Base-by-base conservation (phyloP, 1,140 invertebrate genomes). In the Eubasilissa regina region DNA sequence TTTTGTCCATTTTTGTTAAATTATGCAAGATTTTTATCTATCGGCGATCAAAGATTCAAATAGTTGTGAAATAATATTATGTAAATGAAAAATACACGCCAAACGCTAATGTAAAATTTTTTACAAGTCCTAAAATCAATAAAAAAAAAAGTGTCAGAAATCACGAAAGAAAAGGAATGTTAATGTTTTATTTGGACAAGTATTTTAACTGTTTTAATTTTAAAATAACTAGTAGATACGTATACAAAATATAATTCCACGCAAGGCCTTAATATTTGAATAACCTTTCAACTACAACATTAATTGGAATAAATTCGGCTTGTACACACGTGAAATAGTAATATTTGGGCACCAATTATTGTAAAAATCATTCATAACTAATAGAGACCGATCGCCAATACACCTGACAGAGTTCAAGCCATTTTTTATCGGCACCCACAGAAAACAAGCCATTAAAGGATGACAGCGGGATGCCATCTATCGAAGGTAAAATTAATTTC, bases 401-500 rank as follows among this genome's bases (percentile, higher is more conserved):
- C 81, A 82, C 81, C 81, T 82, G 81, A 82, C 76, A 76, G 53
- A 75, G 72, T 13, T 66, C 70, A 68, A 45, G n/a, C 19, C n/a
- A 77, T 78, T 82, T 80, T 82, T 80, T 76, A 77, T 45, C 72
- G 43, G 70, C 75, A 56, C 44, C 47, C 70, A 51, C 53, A 66
- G 58, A 75, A 81, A 79, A 25, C 66, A 72, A 47, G 43, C 81
- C 73, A 80, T 80, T 80, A 82, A 78, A 80, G 70, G 78, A 82
- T 80, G 81, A 82, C 81, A 80, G 81, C 81, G 79, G 81, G 81
- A 82, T 51, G 72, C 79, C 81, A 82, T 82, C 78, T 78, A 80
- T 82, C 79, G 78, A 80, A 82, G 81, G 78, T 80, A 80, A 82
- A 82, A 82, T 82, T 82, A 82, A 82, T 82, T 82, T 82, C 73